Evolutionary conservation across 1,140 invertebrate genomes (phyloP), one percentile per base, ranked within the genome.

Genomic region (Samia ricini): DNA sequence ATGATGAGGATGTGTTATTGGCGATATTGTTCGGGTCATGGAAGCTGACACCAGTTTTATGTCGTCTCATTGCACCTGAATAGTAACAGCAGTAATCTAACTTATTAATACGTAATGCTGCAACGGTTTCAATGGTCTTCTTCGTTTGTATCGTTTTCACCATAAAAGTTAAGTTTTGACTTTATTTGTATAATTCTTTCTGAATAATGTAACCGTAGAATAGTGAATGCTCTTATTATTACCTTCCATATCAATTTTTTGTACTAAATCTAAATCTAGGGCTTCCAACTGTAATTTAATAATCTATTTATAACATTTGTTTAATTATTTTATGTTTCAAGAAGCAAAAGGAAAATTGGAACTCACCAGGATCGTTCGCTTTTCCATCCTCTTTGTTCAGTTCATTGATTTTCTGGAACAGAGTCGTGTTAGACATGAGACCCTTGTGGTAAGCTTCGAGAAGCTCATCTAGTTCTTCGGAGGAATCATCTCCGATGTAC

Each of bases 401-500:
- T n/a, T 81, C 59, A 1, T 71, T 61, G 22, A 88, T 71, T 59
- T 87, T 88, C 60, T 87, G 67, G 36, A 70, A n/a, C 4, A 85
- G 65, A 0, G 71, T 80, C 4, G 64, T 66, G 26, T 87, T 80
- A 4, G 72, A 74, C 5, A 90, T 56, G 1, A 85, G 71, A 0
- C 89, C 87, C 0, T 76, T 68, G 21, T 81, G 74, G 61, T 86
- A 89, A 2, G 89, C 87, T 74, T 94, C 92, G 19, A 92, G 63
- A 2, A 94, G 76, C 71, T 95, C 94, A 20, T 95, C 94, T 6
- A 94, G 61, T 70, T 95, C 94, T 78, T 95, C 95, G 1, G 94
- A 95, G 0, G 94, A 95, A 71, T 95, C 93, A 71, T 96, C 94
- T 1, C 95, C 95, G 57, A 96, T 95, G 81, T 95, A 96, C 0